Base-by-base conservation (phyloP, 2,888 invertebrate genomes). In the Aleiodes alternator region DNA sequence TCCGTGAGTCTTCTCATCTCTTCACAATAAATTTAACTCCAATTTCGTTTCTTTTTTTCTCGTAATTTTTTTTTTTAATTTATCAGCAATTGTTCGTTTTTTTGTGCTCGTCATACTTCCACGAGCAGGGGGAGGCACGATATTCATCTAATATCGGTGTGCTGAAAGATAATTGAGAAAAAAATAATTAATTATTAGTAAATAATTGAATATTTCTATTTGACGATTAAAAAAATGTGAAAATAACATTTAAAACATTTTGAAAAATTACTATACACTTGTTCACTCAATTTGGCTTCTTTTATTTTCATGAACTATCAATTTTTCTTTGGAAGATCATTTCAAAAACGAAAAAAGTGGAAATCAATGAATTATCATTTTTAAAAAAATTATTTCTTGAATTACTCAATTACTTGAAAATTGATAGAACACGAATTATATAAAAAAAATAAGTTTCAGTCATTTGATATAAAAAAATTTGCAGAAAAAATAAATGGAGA, bases 131-230 rank as follows among this genome's bases (percentile, higher is more conserved):
- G 57, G 48, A 12, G 12, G 69, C 50, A 43, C 56, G 74, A 69
- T 48, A 74, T 70, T 72, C 74, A 85, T 86, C 87, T 89, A 89
- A 84, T 84, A 83, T 83, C 81, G 86, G 82, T 86, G 86, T 83
- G 88, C 89, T 89, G 88, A 71, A 89, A 87, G 82, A 84, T 69
- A 80, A 80, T 83, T 81, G 3, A 69, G 72, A 73, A 11, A 43
- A 43, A n/a, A 16, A 8, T 31, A 50, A 72, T 59, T 72, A 66
- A 69, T 53, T 38, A 16, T 11, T 23, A 38, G 61, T 69, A n/a
- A 8, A 50, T 23, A 29, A 31, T 34, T 48, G 69, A 12, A 11
- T n/a, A n/a, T n/a, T n/a, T n/a, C n/a, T n/a, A n/a, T 43, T 23
- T 5, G 6, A 34, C 7, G 43, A 23, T 23, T 23, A 23, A 16